Percentiles rank a stretch among this genome's conserved stretches.
Evolutionary conservation across 1,140 invertebrate genomes (phyloP).

Genomic region (Ceratina japonica): DNA sequence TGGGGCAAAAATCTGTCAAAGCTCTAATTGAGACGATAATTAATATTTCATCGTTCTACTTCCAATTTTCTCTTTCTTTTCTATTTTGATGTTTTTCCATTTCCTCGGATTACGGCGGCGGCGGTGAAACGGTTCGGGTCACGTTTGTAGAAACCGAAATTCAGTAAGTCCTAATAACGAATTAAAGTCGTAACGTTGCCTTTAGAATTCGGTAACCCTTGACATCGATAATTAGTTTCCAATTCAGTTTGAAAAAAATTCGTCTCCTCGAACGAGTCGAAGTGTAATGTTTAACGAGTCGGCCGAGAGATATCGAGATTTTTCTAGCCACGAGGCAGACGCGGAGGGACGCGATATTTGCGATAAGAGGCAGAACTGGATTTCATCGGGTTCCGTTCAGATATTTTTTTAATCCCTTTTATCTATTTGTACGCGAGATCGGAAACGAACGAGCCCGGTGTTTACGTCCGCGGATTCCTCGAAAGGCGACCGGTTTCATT

Average conservation of each 20-base stretch:
- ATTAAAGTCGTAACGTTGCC: constrained; percentile 7
- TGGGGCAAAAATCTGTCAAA: no score
- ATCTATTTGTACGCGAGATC: background rate
- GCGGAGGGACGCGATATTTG: background rate
- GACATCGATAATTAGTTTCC: constrained; percentile 35
- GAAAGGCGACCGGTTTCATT: background rate
- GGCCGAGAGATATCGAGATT: constrained; percentile 17
- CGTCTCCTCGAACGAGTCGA: constrained; percentile 4
- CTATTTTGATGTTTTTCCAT: no score
- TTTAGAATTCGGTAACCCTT: constrained; percentile 19
- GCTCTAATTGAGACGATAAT: background rate
- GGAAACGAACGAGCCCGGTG: background rate
- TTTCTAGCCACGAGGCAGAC: background rate
- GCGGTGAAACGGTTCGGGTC: background rate
- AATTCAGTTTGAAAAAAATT: background rate
- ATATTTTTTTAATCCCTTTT: no score
- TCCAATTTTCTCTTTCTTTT: background rate
- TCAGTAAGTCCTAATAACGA: background rate
- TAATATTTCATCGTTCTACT: background rate
- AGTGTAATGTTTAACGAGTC: background rate
- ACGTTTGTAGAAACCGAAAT: background rate
- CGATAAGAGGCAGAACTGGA: background rate
- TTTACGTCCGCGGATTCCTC: background rate
- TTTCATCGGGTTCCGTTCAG: background rate
- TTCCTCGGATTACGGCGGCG: background rate